Evolutionary conservation across 2,113 vertebrate genomes (phyloP).

Genomic region (Nibea albiflora): DNA sequence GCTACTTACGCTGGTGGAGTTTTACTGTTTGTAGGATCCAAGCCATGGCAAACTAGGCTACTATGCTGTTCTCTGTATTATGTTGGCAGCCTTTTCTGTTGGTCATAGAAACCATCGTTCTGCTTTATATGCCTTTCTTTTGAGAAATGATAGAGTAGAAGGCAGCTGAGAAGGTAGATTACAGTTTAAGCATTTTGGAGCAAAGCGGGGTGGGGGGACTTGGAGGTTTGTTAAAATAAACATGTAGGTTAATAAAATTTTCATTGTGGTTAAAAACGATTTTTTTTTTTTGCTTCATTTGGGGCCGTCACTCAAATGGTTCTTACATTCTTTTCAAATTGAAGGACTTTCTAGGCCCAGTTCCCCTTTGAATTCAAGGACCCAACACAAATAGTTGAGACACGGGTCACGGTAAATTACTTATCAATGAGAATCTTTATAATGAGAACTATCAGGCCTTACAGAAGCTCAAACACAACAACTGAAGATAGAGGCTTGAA

Average conservation of each 20-base stretch:
- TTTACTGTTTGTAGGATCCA: background rate
- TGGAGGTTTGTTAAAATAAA: background rate
- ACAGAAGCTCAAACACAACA: too few species aligned
- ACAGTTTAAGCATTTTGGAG: background rate
- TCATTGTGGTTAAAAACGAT: background rate
- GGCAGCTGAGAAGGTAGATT: background rate
- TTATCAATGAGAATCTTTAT: too few species aligned
- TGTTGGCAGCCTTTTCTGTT: background rate
- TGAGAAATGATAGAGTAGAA: background rate
- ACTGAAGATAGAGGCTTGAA: too few species aligned
- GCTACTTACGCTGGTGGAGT: background rate
- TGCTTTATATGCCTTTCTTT: background rate
- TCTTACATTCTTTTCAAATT: too few species aligned
- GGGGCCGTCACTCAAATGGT: background rate
- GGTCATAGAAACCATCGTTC: background rate
- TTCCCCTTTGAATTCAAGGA: too few species aligned
- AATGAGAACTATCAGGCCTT: too few species aligned
- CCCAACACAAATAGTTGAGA: too few species aligned
- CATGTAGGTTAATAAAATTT: background rate
- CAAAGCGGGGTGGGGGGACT: too few species aligned
- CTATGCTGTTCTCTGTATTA: background rate
- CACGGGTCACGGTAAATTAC: too few species aligned
- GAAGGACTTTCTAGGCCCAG: too few species aligned
- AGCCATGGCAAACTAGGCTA: background rate
- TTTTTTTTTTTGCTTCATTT: background rate